These are phyloP conservation scores for Meteorus cinctellus DNA, from an alignment of 2,888 invertebrate genomes.

Conservation along the genomic window DNA sequence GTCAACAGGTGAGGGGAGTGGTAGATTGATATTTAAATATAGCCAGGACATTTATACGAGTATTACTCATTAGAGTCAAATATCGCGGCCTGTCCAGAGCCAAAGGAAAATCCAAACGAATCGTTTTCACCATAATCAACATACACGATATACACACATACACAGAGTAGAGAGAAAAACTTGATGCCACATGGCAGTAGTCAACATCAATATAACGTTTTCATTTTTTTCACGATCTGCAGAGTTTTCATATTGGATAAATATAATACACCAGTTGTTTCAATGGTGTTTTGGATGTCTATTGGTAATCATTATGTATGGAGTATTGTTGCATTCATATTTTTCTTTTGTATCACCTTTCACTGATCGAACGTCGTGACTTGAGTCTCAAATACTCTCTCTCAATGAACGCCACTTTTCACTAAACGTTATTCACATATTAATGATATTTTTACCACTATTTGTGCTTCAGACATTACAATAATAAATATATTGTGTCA, in stretches of 20 bases:
- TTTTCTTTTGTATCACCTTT: conserved; percentile 29
- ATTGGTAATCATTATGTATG: too few species aligned
- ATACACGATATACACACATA: conserved; percentile 22
- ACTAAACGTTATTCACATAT: not conserved
- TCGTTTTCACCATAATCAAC: conserved; percentile 64
- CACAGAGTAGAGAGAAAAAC: not conserved
- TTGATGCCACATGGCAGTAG: conserved; percentile 1
- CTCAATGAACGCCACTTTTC: conserved; percentile 37
- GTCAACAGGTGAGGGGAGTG: conserved; percentile 11
- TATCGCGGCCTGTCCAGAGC: conserved; percentile 64
- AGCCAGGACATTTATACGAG: conserved; percentile 19
- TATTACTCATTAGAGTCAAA: conserved; percentile 54
- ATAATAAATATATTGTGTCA: not conserved
- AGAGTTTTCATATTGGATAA: not conserved
- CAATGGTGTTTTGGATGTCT: too few species aligned
- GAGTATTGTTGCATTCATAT: not conserved
- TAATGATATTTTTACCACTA: not conserved
- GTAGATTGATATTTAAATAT: conserved; percentile 43
- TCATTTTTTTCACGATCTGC: not conserved
- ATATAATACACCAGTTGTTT: too few species aligned
- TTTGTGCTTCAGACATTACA: not conserved
- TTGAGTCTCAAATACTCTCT: conserved; percentile 32
- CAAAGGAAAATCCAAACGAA: conserved; percentile 64
- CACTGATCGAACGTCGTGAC: conserved; percentile 35
- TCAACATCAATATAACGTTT: conserved; percentile 1